phyloP scores from a whole-genome alignment of 2,113 vertebrate species.

The Dendrocopos noguchii region DNA sequence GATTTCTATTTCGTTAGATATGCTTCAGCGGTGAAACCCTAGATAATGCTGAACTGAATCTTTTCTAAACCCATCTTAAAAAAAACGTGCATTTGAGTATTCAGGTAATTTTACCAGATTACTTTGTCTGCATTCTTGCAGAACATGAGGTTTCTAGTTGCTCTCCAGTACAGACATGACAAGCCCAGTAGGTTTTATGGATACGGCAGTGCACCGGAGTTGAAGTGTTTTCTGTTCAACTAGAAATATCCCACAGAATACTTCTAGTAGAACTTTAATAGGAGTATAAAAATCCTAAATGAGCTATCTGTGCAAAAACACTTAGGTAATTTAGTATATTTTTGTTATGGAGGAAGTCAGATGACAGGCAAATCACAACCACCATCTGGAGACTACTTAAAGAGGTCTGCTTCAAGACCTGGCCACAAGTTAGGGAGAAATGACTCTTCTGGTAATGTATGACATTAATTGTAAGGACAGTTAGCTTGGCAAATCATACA shows the following conservation, averaged over 20 bases:
- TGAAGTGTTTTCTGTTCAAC: accelerated
- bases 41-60: accelerated
- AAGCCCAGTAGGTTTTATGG: background rate
- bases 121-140: background rate
- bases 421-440: background rate
- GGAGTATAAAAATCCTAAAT: background rate
- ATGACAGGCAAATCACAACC: background rate
- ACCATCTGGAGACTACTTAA: constrained; percentile 18
- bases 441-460: background rate
- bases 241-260: background rate
- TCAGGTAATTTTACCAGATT: background rate
- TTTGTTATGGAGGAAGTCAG: background rate
- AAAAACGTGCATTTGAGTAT: background rate
- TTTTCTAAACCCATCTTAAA: background rate
- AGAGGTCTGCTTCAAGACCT: background rate
- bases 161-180: background rate
- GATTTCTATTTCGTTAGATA: background rate
- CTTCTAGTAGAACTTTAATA: background rate
- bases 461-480: background rate
- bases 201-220: background rate
- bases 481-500: background rate
- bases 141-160: background rate
- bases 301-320: background rate
- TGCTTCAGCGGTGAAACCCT: background rate
- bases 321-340: background rate